Evolutionary conservation across 2,888 invertebrate species (phyloP), one percentile per base, ranked within the genome.

Genomic region (Orthosia cruda): DNA sequence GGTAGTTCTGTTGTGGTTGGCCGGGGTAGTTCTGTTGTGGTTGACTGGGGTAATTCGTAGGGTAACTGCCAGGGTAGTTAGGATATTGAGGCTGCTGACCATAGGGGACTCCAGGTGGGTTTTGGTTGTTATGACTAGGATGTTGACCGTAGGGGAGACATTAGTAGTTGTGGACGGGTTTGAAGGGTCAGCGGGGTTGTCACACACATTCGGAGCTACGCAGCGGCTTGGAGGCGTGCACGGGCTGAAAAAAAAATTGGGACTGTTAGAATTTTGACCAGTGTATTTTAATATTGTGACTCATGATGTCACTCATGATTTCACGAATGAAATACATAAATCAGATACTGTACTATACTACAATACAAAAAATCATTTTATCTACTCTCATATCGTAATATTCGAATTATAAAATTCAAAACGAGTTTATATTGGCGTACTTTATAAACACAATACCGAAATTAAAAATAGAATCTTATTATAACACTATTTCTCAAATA

Each of bases 171-270:
- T 58, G 16, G 64, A 58, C 13, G 74, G 80, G 12, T 79, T 18
- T 32, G 66, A 73, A 32, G 68, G 68, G 15, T 62, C 47, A 47
- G 80, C 23, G n/a, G 66, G 67, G 65, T 73, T 69, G 52, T 61
- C 88, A 78, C 97, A 97, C 2, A 89, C 89, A 75, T 96, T 93
- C 0, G 94, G 94, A 23, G 93, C 90, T 20, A 94, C 79, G 70
- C 95, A 94, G 63, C 90, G 92, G 1, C 95, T 96, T 26, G 89
- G 88, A 9, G 91, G 88, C 81, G 95, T 94, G 87, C 98, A 98
- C 3, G 93, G 92, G 75, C 98, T 97, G 78, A 45, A 45, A 45
- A 20, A 20, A 61, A 4, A 13, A 45, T 40, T 12, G 12, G 9
- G 0, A 18, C 32, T 58, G 1, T 16, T 58, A 32, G 4, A 32